phyloP scores from a whole-genome alignment of 2,113 vertebrate genomes.

The Poeciliopsis retropinna region DNA sequence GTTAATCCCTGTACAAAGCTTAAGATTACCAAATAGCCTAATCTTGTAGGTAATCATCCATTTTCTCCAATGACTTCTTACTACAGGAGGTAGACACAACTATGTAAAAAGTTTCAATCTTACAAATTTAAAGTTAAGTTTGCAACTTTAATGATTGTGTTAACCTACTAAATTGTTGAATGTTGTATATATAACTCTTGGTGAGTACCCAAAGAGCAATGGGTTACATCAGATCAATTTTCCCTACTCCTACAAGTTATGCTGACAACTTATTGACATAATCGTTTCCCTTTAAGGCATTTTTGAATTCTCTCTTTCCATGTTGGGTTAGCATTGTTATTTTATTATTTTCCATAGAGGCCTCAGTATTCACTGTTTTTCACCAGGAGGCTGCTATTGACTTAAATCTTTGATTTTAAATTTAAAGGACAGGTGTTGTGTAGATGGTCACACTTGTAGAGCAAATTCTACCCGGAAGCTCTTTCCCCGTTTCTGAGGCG shows the following conservation, averaged over 20 bases:
- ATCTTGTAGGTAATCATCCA: background rate
- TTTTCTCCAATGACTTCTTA: background rate
- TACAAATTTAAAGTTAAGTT: conserved; percentile 21
- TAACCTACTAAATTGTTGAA: background rate
- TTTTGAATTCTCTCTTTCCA: conserved; percentile 4
- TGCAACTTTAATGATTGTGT: background rate
- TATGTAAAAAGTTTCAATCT: conserved; percentile 6
- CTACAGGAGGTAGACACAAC: background rate
- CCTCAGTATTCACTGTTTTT: conserved; percentile 8
- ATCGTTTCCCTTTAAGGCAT: conserved; percentile 9
- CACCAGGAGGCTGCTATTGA: conserved; percentile 2
- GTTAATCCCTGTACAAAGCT: background rate
- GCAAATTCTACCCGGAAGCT: conserved; percentile 5
- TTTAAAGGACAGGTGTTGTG: conserved; percentile 13
- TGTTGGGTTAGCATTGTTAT: conserved; percentile 11
- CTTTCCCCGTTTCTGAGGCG: background rate
- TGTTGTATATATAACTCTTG: background rate
- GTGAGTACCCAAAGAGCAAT: conserved; percentile 18
- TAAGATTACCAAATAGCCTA: background rate
- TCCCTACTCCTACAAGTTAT: conserved; percentile 19
- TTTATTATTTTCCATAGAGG: conserved; percentile 3
- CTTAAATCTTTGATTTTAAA: conserved; percentile 11
- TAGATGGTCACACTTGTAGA: conserved; percentile 32
- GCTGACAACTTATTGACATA: conserved; percentile 18
- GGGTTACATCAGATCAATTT: conserved; percentile 39